phyloP scores from a whole-genome alignment of 2,113 vertebrate genomes.

The Choloepus hoffmanni region DNA sequence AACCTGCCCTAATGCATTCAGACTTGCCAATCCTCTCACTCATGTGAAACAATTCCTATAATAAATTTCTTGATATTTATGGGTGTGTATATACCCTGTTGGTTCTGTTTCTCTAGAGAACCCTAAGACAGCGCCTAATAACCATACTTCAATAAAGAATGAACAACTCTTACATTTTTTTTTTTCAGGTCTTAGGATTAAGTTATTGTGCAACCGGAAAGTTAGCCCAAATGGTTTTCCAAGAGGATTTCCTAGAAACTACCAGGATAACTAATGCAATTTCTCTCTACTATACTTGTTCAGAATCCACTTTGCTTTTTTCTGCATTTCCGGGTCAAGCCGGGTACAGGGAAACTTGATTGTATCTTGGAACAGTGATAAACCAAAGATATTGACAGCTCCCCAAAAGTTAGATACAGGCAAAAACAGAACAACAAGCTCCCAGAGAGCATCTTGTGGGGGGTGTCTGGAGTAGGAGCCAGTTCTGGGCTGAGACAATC shows the following conservation, averaged over 20 bases:
- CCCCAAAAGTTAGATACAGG: background rate
- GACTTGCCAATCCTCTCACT: no score
- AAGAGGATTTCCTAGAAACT: background rate
- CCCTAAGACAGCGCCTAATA: background rate
- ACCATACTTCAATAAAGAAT: background rate
- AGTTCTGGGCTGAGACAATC: background rate
- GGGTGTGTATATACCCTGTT: background rate
- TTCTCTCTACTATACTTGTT: background rate
- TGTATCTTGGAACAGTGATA: background rate
- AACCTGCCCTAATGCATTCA: no score
- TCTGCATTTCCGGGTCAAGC: background rate
- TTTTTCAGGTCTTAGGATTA: conserved; percentile 13
- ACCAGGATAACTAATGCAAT: background rate
- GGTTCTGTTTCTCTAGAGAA: no score
- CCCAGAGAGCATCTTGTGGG: background rate
- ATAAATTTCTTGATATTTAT: no score
- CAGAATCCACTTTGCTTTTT: background rate
- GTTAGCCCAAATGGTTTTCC: background rate
- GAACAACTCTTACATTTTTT: background rate
- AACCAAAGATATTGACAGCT: background rate
- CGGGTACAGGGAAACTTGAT: background rate
- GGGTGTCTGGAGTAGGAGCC: background rate
- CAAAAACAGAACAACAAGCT: background rate
- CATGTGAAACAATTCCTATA: no score
- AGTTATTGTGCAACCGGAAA: background rate